Conservation (phyloP, 2,888 invertebrate species). For the Entomobrya multifasciata region DNA sequence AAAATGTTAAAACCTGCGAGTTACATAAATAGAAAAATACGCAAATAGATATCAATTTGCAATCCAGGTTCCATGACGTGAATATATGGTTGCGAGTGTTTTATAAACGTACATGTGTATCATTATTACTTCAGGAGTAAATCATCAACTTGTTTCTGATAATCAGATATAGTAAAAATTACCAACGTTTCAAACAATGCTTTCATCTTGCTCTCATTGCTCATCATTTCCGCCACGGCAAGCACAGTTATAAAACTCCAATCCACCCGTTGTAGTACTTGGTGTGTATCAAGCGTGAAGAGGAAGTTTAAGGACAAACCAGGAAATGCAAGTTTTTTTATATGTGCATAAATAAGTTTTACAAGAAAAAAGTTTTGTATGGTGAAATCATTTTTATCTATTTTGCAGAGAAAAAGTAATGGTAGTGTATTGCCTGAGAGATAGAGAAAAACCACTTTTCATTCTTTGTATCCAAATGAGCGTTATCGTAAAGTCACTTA, state of each 20-base stretch:
- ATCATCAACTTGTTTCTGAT: background rate
- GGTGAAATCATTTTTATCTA: slow-evolving; percentile 24
- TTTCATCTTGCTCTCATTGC: background rate
- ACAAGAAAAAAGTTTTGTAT: slow-evolving; percentile 23
- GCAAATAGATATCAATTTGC: too few relatives aligned
- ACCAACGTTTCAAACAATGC: background rate
- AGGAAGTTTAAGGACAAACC: slow-evolving; percentile 65
- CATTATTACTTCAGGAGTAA: background rate
- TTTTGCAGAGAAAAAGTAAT: background rate
- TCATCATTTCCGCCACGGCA: slow-evolving; percentile 68
- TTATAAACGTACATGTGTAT: background rate
- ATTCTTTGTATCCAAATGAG: slow-evolving; percentile 18
- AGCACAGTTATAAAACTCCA: slow-evolving; percentile 58
- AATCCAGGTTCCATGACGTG: too few relatives aligned
- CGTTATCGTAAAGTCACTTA: slow-evolving; percentile 21
- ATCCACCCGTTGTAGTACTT: background rate
- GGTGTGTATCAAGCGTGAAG: slow-evolving; percentile 37
- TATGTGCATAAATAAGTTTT: background rate
- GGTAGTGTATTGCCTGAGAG: background rate
- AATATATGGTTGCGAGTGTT: background rate
- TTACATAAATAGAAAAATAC: too few relatives aligned
- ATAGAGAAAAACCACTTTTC: slow-evolving; percentile 40
- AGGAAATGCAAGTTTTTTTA: slow-evolving; percentile 60
- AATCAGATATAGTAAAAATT: slow-evolving; percentile 24
- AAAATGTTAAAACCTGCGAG: too few relatives aligned